phyloP scores from a whole-genome alignment of 1,140 invertebrate genomes.

The Drosophila lacertosa region DNA sequence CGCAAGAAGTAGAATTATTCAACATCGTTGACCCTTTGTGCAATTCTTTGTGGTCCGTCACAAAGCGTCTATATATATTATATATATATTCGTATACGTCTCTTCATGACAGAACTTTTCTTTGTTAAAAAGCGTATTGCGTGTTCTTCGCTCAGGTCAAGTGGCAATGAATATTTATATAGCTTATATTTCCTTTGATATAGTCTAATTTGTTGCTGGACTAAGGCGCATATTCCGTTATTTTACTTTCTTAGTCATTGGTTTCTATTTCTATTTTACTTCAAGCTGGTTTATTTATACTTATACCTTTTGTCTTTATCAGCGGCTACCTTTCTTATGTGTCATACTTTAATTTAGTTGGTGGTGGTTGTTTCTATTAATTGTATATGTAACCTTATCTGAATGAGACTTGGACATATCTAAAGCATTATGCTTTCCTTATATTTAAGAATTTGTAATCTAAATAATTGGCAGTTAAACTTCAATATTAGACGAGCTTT shows the following conservation, averaged over 20 bases:
- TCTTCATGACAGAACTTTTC: background rate
- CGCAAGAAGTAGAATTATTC: conserved; percentile 17
- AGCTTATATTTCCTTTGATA: background rate
- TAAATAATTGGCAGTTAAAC: no score
- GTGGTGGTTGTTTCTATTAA: no score
- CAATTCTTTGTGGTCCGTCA: conserved; percentile 13
- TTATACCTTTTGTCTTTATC: background rate
- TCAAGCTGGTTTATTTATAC: background rate
- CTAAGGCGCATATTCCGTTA: no score
- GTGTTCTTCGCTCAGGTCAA: conserved; percentile 17
- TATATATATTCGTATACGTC: conserved; percentile 8
- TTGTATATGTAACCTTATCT: no score
- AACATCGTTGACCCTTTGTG: background rate
- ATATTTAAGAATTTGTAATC: no score
- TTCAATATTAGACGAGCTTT: no score
- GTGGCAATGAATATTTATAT: conserved; percentile 12
- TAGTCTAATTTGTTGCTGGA: background rate
- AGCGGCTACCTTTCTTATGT: background rate
- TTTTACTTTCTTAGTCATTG: background rate
- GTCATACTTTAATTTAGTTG: background rate
- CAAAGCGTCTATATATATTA: conserved; percentile 12
- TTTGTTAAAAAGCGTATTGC: background rate
- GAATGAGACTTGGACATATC: no score
- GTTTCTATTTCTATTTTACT: no score
- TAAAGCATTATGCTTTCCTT: no score